Base-by-base conservation (phyloP, 2,888 invertebrate genomes). In the Andrena bucephala region DNA sequence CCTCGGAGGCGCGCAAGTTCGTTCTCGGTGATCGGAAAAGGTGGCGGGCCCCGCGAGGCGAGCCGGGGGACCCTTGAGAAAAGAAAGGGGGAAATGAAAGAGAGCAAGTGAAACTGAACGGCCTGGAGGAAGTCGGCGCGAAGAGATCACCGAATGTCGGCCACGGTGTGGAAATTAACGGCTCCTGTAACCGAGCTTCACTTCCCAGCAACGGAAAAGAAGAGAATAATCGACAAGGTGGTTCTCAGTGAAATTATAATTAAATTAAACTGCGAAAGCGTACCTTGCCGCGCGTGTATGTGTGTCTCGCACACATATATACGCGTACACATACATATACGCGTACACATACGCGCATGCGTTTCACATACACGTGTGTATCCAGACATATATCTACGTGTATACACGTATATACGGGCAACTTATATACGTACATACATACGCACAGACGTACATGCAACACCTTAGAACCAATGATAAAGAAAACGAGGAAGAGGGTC, bases 361-460 rank as follows among this genome's bases (percentile, higher is more conserved):
- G 36, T 81, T 52, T 63, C 54, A 81, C 72, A 72, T 72, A 81
- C 81, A 67, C 48, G 82, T 71, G 82, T 75, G 66, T 78, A 83
- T 68, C 62, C 71, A 72, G 42, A 75, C 79, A 75, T 84, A 84
- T 71, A 73, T 74, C 48, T 79, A 79, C 59, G 72, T 74, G 71
- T 83, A 69, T 69, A 72, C 74, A 81, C 68, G 73, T 83, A 83
- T 77, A 83, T 83, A 77, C 69, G 74, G 79, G 79, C 70, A 74
- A 74, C 50, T 71, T 33, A 33, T 72, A 69, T 77, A 77, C 83
- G 60, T 78, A 82, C 86, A 84, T 68, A 83, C 84, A 88, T 78
- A 79, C 81, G 79, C 81, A 84, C 65, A 83, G 71, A 81, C 72
- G 79, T 87, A 85, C 86, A 86, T 86, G 86, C 86, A 86, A 86